phyloP scores from a whole-genome alignment of 2,797 vertebrate species.

The Coregonus sp. region DNA sequence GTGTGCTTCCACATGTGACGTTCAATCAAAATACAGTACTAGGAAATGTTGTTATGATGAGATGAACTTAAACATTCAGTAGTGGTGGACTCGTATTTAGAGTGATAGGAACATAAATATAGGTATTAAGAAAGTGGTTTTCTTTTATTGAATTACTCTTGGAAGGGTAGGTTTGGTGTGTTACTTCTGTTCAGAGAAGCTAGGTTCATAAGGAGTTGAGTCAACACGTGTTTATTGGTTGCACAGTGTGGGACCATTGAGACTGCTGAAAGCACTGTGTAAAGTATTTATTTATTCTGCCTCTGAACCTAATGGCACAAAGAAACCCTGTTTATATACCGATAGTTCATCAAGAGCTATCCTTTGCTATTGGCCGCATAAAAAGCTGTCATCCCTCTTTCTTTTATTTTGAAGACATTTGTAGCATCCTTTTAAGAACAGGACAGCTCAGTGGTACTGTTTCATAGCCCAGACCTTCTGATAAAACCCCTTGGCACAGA shows the following conservation, averaged over 20 bases:
- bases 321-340: slow-evolving; percentile 21
- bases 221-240: slow-evolving; percentile 26
- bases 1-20: background rate
- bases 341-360: slow-evolving; percentile 27
- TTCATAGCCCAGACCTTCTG: slow-evolving; percentile 16
- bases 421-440: background rate
- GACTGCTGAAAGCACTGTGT: slow-evolving; percentile 23
- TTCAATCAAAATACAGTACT: background rate
- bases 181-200: slow-evolving; percentile 4
- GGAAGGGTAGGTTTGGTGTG: slow-evolving; percentile 14
- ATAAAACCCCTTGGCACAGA: background rate
- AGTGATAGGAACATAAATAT: background rate
- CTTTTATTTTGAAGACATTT: slow-evolving; percentile 33
- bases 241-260: slow-evolving; percentile 26
- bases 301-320: slow-evolving; percentile 38
- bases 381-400: slow-evolving; percentile 17
- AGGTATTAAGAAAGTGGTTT: slow-evolving; percentile 11
- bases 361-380: slow-evolving; percentile 10
- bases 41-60: background rate
- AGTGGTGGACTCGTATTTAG: background rate
- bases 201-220: slow-evolving; percentile 26
- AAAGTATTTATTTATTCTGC: slow-evolving; percentile 46
- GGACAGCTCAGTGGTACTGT: slow-evolving; percentile 9
- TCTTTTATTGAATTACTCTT: slow-evolving; percentile 1
- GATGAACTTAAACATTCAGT: background rate